A percentile compares a stretch with the other conserved stretches of the same genome.
Evolutionary conservation across 2,888 invertebrate genomes (phyloP).

Genomic region (Zeuzera pyrina): DNA sequence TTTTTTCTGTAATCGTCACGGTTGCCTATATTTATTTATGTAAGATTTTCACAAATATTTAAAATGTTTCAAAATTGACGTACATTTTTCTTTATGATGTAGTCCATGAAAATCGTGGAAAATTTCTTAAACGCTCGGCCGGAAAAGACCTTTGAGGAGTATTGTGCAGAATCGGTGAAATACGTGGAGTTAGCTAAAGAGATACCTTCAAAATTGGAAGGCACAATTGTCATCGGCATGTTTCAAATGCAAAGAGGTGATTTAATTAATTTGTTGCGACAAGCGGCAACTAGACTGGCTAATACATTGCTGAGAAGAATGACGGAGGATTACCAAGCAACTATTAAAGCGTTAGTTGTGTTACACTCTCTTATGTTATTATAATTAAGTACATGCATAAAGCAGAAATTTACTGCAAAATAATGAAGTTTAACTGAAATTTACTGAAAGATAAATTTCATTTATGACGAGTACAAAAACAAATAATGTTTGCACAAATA

Average conservation of each 20-base stretch:
- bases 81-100: constrained; percentile 12
- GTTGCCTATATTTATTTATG: too few relatives aligned
- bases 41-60: constrained; percentile 14
- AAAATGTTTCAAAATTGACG: constrained; percentile 1
- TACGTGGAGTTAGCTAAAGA: constrained; percentile 76
- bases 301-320: constrained; percentile 81
- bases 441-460: too few relatives aligned
- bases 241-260: constrained; percentile 89
- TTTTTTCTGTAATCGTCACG: too few relatives aligned
- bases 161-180: constrained; percentile 71
- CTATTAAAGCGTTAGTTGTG: constrained; percentile 79
- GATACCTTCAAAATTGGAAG: constrained; percentile 74
- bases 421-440: too few relatives aligned
- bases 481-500: too few relatives aligned
- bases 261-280: constrained; percentile 80
- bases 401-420: too few relatives aligned
- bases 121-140: constrained; percentile 78
- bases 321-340: constrained; percentile 84
- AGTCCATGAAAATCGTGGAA: constrained; percentile 77
- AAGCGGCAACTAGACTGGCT: constrained; percentile 78
- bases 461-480: too few relatives aligned
- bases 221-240: constrained; percentile 84
- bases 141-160: constrained; percentile 76
- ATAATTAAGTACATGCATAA: too few relatives aligned
- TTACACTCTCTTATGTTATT: neutral